phyloP scores from a whole-genome alignment of 2,113 vertebrate genomes.

The Trogon melanurus region DNA sequence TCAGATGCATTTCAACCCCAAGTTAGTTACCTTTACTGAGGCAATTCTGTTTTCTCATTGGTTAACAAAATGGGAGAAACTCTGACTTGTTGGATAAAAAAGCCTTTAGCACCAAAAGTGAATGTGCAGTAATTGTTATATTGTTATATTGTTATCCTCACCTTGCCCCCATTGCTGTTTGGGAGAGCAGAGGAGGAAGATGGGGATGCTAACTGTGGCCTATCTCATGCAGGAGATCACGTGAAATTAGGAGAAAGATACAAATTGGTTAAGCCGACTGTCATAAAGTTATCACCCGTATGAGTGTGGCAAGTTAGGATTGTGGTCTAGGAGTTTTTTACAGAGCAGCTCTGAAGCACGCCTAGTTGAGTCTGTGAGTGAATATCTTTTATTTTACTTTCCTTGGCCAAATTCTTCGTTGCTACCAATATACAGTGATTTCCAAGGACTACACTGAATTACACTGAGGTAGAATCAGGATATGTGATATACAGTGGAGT shows the following conservation, averaged over 20 bases:
- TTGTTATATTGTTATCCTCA: no score
- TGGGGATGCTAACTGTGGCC: not conserved
- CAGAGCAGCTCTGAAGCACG: not conserved
- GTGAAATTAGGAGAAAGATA: not conserved
- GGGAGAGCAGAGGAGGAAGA: not conserved
- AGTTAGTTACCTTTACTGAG: not conserved
- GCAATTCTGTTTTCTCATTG: not conserved
- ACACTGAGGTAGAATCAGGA: not conserved
- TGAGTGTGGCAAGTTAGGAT: not conserved
- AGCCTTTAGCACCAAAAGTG: not conserved
- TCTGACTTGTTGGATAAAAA: not conserved
- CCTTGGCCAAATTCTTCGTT: not conserved
- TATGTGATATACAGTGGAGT: not conserved
- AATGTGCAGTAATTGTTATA: not conserved
- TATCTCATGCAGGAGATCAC: not conserved
- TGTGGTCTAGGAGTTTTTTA: not conserved
- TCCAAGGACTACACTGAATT: not conserved
- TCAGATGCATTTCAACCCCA: not conserved
- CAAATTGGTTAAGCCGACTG: not conserved
- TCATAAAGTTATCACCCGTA: not conserved
- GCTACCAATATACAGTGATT: not conserved
- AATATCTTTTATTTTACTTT: not conserved
- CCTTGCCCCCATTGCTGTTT: not conserved
- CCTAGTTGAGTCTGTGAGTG: not conserved
- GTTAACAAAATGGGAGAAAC: not conserved